Conservation (phyloP, 2,797 vertebrate species). For the Sebastes melanostomus region DNA sequence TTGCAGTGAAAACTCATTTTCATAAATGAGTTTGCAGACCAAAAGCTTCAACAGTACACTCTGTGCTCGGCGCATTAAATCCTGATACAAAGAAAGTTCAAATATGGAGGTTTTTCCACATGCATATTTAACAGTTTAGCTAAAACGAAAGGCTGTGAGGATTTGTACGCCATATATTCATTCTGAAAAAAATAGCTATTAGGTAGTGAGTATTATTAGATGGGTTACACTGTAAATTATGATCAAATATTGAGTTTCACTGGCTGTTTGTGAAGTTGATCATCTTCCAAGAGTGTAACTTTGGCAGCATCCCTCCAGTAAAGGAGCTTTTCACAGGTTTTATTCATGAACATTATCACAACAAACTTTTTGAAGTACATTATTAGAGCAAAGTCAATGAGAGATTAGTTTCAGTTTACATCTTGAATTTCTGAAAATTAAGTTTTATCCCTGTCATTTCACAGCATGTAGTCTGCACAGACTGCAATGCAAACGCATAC, state of each 20-base stretch:
- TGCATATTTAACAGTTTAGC: background rate
- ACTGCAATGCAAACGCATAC: too few relatives aligned
- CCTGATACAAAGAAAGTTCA: background rate
- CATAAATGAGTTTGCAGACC: constrained; percentile 10
- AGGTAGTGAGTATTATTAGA: background rate
- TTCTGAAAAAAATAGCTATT: background rate
- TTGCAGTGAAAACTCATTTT: constrained; percentile 9
- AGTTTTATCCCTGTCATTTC: too few relatives aligned
- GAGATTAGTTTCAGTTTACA: too few relatives aligned
- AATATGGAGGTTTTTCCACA: background rate
- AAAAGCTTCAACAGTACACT: background rate
- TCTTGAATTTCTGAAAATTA: too few relatives aligned
- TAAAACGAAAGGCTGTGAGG: background rate
- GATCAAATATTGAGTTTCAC: accelerated
- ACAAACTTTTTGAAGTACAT: too few relatives aligned
- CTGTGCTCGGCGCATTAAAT: background rate
- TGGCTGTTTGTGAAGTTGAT: accelerated
- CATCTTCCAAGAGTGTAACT: accelerated
- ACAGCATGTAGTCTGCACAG: too few relatives aligned
- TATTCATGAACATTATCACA: too few relatives aligned
- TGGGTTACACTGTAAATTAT: background rate
- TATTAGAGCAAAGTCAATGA: too few relatives aligned
- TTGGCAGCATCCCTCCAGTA: too few relatives aligned
- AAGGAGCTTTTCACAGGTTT: too few relatives aligned
- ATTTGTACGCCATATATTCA: background rate